phyloP scores from a whole-genome alignment of 2,113 vertebrate genomes.

The Electrona antarctica region DNA sequence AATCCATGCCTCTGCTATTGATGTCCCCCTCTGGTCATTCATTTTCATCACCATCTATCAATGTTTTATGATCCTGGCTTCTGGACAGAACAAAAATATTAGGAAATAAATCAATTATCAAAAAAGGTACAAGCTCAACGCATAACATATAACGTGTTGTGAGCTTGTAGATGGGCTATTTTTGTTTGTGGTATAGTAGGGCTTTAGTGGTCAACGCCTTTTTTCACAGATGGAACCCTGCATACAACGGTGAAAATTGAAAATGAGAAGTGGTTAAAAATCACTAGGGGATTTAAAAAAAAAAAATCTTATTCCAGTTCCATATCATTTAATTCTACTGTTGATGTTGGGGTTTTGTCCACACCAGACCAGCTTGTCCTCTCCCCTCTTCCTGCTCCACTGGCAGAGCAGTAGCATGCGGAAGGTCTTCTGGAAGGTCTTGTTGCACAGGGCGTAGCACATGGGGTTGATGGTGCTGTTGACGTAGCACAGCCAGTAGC shows the following conservation, averaged over 20 bases:
- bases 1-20: too few species aligned
- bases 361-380: conserved; percentile 91
- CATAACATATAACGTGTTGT: too few species aligned
- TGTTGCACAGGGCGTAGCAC: conserved; percentile 99
- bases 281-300: conserved; percentile 2
- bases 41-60: too few species aligned
- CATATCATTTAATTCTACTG: conserved; percentile 67
- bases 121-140: neutral
- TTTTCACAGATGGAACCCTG: too few species aligned
- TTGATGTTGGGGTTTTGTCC: conserved; percentile 81
- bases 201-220: too few species aligned
- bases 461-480: conserved; percentile 99
- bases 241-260: conserved; percentile 50
- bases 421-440: conserved; percentile 98
- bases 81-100: neutral
- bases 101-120: too few species aligned
- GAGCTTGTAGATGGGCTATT: neutral
- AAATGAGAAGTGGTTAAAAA: conserved; percentile 21
- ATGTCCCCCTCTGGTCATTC: too few species aligned
- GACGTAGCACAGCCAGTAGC: conserved; percentile 98
- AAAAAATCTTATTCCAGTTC: neutral
- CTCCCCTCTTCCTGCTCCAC: conserved; percentile 87
- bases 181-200: neutral
- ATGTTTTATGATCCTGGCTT: too few species aligned
- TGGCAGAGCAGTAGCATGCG: conserved; percentile 93